These are phyloP conservation scores for Neosalanx taihuensis DNA, from an alignment of 2,797 vertebrate genomes.

Conservation along the genomic window DNA sequence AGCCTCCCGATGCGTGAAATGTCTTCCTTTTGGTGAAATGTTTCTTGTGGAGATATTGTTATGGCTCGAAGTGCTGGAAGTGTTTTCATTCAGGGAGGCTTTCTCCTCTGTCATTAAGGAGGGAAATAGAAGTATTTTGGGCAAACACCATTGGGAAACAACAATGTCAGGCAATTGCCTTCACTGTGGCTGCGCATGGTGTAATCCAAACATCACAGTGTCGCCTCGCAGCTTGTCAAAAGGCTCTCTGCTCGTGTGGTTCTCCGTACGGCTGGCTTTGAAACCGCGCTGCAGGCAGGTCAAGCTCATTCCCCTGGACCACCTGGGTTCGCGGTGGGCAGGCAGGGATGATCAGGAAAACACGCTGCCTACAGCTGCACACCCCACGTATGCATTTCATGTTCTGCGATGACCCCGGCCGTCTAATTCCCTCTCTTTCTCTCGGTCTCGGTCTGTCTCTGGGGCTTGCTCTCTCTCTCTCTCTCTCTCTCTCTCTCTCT, in stretches of 20 bases:
- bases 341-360: conserved; percentile 2
- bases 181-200: conserved; percentile 50
- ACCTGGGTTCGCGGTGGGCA: background rate
- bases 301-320: background rate
- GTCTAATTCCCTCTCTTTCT: background rate
- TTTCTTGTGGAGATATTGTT: conserved; percentile 65
- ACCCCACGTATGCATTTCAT: background rate
- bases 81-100: conserved; percentile 68
- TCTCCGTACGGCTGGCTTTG: conserved; percentile 18
- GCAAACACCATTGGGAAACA: conserved; percentile 69
- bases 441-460: background rate
- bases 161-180: conserved; percentile 58
- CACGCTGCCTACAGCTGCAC: background rate
- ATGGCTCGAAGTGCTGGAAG: conserved; percentile 71
- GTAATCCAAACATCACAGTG: conserved; percentile 56
- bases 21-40: conserved; percentile 71
- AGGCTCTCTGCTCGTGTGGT: conserved; percentile 47
- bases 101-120: conserved; percentile 69
- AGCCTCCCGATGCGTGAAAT: conserved; percentile 71
- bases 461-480: background rate
- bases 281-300: background rate
- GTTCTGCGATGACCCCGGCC: background rate
- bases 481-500: background rate
- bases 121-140: conserved; percentile 58
- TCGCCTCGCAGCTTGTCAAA: conserved; percentile 55